These are phyloP conservation scores for Rhorus exstirpatorius DNA, from an alignment of 2,888 invertebrate species.

Conservation along the genomic window DNA sequence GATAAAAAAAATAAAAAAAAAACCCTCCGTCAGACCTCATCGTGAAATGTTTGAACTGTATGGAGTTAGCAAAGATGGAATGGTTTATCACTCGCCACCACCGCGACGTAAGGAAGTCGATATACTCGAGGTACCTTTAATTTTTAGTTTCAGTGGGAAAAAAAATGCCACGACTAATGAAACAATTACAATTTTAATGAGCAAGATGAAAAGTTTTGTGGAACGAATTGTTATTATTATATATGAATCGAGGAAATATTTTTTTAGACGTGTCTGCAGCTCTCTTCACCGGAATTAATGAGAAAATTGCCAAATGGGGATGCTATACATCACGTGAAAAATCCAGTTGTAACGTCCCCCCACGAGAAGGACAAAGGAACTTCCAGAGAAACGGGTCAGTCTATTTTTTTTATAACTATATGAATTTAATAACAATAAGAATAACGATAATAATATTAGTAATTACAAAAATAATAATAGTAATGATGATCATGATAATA, in stretches of 20 bases:
- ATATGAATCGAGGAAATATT: neutral
- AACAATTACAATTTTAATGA: neutral
- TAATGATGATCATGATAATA: neutral
- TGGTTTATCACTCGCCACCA: conserved; percentile 83
- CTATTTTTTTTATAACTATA: neutral
- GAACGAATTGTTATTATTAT: neutral
- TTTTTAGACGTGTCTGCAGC: conserved; percentile 83
- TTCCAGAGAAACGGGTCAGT: conserved; percentile 73
- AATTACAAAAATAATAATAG: neutral
- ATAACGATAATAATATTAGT: conserved; percentile 5
- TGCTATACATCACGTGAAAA: conserved; percentile 80
- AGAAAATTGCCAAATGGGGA: conserved; percentile 84
- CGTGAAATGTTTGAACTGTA: conserved; percentile 82
- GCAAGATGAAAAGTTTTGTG: neutral
- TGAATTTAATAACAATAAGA: neutral
- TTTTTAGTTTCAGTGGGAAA: conserved; percentile 12
- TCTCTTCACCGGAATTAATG: conserved; percentile 84
- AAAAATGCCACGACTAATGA: neutral
- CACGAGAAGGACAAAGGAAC: conserved; percentile 77
- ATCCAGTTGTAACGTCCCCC: conserved; percentile 77
- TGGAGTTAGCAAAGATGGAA: conserved; percentile 80
- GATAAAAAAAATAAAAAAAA: conserved; percentile 28
- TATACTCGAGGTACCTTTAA: conserved; percentile 80
- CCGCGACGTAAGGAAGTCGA: conserved; percentile 83
- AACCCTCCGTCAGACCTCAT: neutral